Evolutionary conservation across 2,113 vertebrate species (phyloP), one percentile per base, ranked within the genome.

Genomic region (Castor canadensis): DNA sequence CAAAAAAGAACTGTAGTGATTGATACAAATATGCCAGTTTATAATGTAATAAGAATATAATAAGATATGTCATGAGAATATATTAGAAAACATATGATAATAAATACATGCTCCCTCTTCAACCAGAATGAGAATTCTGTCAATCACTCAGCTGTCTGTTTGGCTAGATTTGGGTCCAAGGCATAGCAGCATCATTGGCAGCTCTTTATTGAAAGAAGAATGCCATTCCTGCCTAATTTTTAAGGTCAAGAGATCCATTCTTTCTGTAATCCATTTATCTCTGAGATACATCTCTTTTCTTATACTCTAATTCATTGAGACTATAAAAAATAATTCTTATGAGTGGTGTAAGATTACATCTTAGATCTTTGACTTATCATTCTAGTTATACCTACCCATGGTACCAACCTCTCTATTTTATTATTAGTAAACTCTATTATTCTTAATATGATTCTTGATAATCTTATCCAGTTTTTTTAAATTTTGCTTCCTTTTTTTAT

Each of bases 401-500:
- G 66, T 38, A 93, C 16, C 20, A 73, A 32, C 22, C 47, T 71
- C 54, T 95, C 64, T 6, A 38, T 52, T 81, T 89, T 60, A 38
- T 75, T 67, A 72, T 77, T 38, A 10, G 81, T 22, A 38, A 49
- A 64, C 3, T 84, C 28, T 89, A 62, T 76, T 71, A 35, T 79
- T 89, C 93, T 73, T 52, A 69, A 66, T 69, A 80, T 15, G 60
- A 28, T 72, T 88, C 35, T 88, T 92, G 4, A 0, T 45, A 19
- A 0, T 35, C 43, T 69, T 54, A 89, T n/a, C 72, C 47, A 1
- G 28, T 87, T 40, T 82, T 47, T 69, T 87, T 40, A 30, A 60
- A 67, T 45, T 85, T 79, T 69, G 54, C 56, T 86, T 83, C 54
- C 73, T 11, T 38, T 79, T 95, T 94, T 79, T 77, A 77, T 83